phyloP scores from a whole-genome alignment of 2,888 invertebrate species.

The Eilema griseolum region DNA sequence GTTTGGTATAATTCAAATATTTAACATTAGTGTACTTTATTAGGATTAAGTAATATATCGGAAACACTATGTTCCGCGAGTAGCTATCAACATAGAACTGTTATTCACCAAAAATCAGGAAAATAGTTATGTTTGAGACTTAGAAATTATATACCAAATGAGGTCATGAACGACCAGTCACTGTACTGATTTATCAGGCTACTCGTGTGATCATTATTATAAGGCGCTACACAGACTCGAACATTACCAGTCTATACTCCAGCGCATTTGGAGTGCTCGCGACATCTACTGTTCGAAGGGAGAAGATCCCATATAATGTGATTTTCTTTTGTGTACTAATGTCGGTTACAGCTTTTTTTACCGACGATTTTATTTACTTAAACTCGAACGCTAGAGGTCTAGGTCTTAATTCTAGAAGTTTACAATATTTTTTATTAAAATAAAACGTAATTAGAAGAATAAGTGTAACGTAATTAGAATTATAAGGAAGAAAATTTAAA shows the following conservation, averaged over 20 bases:
- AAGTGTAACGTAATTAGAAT: no score
- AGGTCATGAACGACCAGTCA: background rate
- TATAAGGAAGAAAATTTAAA: no score
- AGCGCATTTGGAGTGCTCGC: no score
- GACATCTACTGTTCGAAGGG: no score
- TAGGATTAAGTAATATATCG: constrained; percentile 35
- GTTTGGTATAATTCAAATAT: constrained; percentile 28
- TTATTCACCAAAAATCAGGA: constrained; percentile 19
- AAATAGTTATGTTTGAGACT: background rate
- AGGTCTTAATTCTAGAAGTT: no score
- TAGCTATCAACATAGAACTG: constrained; percentile 20
- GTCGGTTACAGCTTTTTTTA: no score
- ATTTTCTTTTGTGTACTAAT: no score
- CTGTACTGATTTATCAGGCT: background rate
- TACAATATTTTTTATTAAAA: no score
- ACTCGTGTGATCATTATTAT: constrained; percentile 10
- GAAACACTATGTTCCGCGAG: constrained; percentile 33
- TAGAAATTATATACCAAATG: background rate
- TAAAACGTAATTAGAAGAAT: no score
- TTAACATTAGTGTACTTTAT: constrained; percentile 38
- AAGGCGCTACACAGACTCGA: constrained; percentile 14
- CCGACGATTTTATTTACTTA: no score
- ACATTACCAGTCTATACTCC: background rate
- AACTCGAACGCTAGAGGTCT: no score
- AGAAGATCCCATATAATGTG: no score